These are phyloP conservation scores for Nasua narica DNA, from an alignment of 2,797 vertebrate species.

Conservation along the genomic window DNA sequence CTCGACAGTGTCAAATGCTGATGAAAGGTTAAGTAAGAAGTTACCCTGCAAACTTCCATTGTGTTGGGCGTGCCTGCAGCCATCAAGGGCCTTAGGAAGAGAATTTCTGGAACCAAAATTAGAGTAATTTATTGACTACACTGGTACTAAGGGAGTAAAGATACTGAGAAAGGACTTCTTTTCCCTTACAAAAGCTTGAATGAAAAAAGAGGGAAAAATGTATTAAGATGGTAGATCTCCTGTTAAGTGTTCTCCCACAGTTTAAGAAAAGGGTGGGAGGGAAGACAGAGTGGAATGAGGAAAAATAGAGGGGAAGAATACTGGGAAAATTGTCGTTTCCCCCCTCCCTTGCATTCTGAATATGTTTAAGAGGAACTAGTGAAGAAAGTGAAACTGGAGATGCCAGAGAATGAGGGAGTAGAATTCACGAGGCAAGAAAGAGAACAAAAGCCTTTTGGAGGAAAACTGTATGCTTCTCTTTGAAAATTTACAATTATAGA, in stretches of 20 bases:
- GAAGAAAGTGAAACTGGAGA: background rate
- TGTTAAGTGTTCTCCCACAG: background rate
- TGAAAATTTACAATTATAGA: background rate
- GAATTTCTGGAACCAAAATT: background rate
- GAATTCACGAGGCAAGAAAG: background rate
- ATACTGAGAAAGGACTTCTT: background rate
- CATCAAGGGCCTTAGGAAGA: background rate
- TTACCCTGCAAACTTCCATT: background rate
- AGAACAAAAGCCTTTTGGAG: background rate
- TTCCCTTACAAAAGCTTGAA: background rate
- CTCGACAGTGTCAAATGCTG: background rate
- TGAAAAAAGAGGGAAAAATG: background rate
- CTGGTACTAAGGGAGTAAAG: background rate
- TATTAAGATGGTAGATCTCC: background rate
- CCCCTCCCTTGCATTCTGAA: background rate
- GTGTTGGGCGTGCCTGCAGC: background rate
- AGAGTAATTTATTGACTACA: background rate
- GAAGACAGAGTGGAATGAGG: background rate
- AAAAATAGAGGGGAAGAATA: background rate
- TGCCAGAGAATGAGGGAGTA: background rate
- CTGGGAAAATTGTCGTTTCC: background rate
- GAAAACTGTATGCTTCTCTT: background rate
- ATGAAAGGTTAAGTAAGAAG: background rate
- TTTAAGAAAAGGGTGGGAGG: background rate
- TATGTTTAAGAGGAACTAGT: background rate